Percentiles rank a stretch among this genome's conserved stretches.
phyloP scores from a whole-genome alignment of 2,888 invertebrate species.

The Hirtodrosophila trivittata region DNA sequence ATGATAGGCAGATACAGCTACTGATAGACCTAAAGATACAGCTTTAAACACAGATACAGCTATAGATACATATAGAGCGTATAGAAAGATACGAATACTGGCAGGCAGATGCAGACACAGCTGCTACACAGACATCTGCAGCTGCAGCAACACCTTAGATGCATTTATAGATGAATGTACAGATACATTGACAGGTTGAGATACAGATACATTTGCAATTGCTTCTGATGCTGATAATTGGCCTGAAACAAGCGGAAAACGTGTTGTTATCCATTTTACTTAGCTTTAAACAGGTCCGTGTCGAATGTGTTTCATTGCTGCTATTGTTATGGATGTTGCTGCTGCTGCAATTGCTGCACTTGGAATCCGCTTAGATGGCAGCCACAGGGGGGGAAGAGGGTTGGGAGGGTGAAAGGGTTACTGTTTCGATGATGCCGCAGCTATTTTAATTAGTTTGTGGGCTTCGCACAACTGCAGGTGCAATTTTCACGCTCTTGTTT shows the following conservation, averaged over 20 bases:
- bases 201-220: conserved; percentile 18
- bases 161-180: no score
- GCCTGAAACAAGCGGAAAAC: conserved; percentile 23
- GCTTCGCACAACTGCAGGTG: conserved; percentile 60
- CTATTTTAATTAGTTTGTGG: conserved; percentile 55
- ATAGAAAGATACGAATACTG: background rate
- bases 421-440: conserved; percentile 22
- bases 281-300: background rate
- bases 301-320: background rate
- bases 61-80: conserved; percentile 14
- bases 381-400: background rate
- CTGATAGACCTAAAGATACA: background rate
- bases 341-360: conserved; percentile 2
- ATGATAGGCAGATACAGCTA: no score
- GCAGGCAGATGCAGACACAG: background rate
- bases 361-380: background rate
- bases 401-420: background rate
- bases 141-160: no score
- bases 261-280: conserved; percentile 39
- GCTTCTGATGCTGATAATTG: conserved; percentile 33
- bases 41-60: background rate
- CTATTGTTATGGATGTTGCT: conserved; percentile 1
- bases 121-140: no score
- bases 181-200: background rate
- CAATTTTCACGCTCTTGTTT: conserved; percentile 51